A percentile compares a stretch with the other conserved stretches of the same genome.
phyloP scores from a whole-genome alignment of 2,888 invertebrate genomes.

The Parthenolecanium corni region DNA sequence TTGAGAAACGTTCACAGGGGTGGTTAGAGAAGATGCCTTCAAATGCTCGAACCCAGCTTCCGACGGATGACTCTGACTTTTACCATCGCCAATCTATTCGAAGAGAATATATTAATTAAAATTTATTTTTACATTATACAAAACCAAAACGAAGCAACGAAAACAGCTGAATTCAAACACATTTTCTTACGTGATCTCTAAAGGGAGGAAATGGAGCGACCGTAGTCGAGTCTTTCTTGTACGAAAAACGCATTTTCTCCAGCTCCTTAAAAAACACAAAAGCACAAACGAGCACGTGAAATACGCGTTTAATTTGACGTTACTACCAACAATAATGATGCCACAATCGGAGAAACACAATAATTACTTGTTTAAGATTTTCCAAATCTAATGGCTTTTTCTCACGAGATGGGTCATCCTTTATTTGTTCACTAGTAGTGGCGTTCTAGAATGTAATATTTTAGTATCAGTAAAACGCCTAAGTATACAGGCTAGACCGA shows the following conservation, averaged over 20 bases:
- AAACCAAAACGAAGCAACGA: neutral
- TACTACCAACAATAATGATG: neutral
- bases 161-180: neutral
- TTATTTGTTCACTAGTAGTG: conserved; percentile 1
- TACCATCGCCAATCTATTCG: neutral
- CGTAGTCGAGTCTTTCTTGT: conserved; percentile 12
- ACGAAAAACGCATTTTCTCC: conserved; percentile 12
- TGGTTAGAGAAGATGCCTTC: too few species aligned
- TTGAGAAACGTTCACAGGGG: neutral
- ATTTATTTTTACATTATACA: neutral
- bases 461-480: too few species aligned
- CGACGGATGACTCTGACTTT: too few species aligned
- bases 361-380: conserved; percentile 20
- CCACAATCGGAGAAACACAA: neutral
- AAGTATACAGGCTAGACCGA: too few species aligned
- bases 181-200: conserved; percentile 3
- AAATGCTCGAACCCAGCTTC: too few species aligned
- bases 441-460: neutral
- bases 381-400: conserved; percentile 26
- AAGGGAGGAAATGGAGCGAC: neutral
- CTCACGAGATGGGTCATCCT: conserved; percentile 13
- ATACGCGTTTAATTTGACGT: neutral
- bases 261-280: conserved; percentile 9
- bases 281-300: neutral
- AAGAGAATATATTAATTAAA: neutral